A percentile compares a stretch with the other conserved stretches of the same genome.
phyloP scores from a whole-genome alignment of 1,140 invertebrate genomes.

The Lanistes nyassanus region DNA sequence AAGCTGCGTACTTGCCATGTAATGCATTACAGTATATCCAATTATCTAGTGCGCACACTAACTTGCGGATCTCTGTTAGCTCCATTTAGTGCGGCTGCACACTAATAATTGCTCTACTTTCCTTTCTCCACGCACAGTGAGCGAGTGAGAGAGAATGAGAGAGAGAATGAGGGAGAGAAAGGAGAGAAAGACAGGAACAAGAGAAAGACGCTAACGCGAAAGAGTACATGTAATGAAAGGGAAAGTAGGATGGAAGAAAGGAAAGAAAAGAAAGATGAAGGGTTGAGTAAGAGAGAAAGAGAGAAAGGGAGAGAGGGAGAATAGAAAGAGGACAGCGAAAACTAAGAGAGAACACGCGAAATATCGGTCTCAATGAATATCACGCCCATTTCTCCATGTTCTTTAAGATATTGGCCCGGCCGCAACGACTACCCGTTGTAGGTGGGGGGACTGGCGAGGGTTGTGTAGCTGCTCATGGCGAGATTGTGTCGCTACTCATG shows the following conservation, averaged over 20 bases:
- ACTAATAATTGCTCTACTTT: too few relatives aligned
- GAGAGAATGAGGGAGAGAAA: conserved; percentile 7
- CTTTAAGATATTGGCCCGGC: neutral
- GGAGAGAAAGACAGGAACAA: neutral
- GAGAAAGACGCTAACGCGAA: neutral
- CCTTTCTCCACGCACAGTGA: too few relatives aligned
- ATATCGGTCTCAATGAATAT: neutral
- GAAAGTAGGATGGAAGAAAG: neutral
- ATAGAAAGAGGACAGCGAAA: neutral
- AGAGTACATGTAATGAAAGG: neutral
- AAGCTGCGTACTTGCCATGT: too few relatives aligned
- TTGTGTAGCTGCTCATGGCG: neutral
- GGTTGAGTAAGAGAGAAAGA: neutral
- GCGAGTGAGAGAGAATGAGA: neutral
- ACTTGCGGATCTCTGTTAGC: too few relatives aligned
- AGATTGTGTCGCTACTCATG: too few relatives aligned
- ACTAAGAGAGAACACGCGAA: neutral
- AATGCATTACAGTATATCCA: too few relatives aligned
- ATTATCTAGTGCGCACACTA: too few relatives aligned
- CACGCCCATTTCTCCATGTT: neutral
- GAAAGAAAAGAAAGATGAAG: neutral
- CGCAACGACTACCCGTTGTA: neutral
- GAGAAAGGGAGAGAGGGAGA: neutral
- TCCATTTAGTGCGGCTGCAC: too few relatives aligned
- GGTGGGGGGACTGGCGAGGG: neutral